These are phyloP conservation scores for Heptranchias perlo DNA, from an alignment of 2,113 vertebrate genomes.

Conservation along the genomic window DNA sequence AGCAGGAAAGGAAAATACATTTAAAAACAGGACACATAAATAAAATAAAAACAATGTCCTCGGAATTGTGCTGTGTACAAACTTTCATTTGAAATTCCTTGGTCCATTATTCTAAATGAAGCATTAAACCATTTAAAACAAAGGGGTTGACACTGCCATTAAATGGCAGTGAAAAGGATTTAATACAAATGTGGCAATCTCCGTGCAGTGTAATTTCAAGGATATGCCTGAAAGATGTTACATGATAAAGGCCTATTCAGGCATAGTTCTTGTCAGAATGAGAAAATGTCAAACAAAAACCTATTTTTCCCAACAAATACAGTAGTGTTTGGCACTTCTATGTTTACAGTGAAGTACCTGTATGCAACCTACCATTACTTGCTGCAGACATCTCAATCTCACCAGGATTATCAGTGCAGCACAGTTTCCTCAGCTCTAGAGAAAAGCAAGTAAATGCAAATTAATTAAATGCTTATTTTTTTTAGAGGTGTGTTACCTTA, in stretches of 20 bases:
- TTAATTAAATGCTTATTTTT: background rate
- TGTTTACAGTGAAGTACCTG: background rate
- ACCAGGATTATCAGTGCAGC: background rate
- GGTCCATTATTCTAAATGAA: background rate
- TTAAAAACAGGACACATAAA: background rate
- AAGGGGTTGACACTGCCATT: background rate
- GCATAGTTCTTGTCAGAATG: background rate
- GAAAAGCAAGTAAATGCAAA: background rate
- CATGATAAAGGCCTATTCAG: background rate
- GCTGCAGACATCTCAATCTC: background rate
- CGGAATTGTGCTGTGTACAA: background rate
- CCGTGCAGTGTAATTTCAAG: background rate
- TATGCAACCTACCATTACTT: background rate
- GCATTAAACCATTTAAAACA: background rate
- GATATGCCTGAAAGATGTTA: background rate
- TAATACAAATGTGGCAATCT: background rate
- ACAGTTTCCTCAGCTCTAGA: constrained; percentile 18
- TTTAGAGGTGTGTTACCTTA: background rate
- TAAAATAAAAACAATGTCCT: background rate
- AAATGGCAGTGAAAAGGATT: background rate
- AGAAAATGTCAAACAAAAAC: background rate
- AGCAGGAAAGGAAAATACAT: background rate
- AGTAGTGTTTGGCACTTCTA: background rate
- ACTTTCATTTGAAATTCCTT: background rate
- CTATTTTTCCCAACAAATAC: background rate